Conservation (phyloP, 2,113 vertebrate species). For the Lamprotornis superbus region DNA sequence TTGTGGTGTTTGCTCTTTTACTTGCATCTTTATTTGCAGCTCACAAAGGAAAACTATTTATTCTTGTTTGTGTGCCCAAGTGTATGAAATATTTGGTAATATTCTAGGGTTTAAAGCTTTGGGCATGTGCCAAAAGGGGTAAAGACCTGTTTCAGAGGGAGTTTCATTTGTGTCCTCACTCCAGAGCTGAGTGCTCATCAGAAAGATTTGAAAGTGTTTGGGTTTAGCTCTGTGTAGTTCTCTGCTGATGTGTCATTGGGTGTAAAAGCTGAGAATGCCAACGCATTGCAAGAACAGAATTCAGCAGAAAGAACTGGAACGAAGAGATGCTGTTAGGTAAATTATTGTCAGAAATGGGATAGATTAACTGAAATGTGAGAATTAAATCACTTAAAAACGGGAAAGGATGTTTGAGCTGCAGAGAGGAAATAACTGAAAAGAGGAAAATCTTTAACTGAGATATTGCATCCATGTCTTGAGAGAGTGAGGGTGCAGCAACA, state of each 20-base stretch:
- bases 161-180: neutral
- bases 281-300: fast-evolving
- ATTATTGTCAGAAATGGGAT: neutral
- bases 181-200: neutral
- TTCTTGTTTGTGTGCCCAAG: neutral
- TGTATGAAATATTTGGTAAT: neutral
- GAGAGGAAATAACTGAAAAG: neutral
- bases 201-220: neutral
- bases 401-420: neutral
- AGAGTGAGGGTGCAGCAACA: neutral
- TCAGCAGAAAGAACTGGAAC: neutral
- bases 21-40: neutral
- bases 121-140: neutral
- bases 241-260: neutral
- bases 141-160: neutral
- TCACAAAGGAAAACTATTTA: neutral
- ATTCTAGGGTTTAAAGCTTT: neutral
- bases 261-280: neutral
- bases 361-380: neutral
- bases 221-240: neutral
- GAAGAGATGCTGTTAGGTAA: neutral
- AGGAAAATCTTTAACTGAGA: neutral
- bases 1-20: neutral
- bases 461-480: neutral
- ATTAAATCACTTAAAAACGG: neutral